Conservation (phyloP, 2,113 vertebrate species). For the Istiophorus platypterus region DNA sequence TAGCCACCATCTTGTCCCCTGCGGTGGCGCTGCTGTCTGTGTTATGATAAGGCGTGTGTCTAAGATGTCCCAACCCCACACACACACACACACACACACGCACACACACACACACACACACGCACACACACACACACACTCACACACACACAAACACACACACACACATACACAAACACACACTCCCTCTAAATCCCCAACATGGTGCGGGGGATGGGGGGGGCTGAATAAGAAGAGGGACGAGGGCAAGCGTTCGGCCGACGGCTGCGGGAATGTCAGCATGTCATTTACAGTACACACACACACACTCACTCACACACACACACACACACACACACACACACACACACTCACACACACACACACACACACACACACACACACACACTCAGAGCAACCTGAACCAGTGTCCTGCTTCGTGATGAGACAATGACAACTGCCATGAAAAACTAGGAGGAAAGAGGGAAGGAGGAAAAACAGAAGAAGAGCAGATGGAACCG, state of each 20-base stretch:
- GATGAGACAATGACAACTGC: slow-evolving; percentile 76
- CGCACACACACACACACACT: slow-evolving; percentile 30
- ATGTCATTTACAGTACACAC: slow-evolving; percentile 61
- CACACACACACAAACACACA: slow-evolving; percentile 32
- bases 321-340: slow-evolving; percentile 20
- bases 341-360: slow-evolving; percentile 14
- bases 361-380: slow-evolving; percentile 23
- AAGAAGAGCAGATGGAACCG: slow-evolving; percentile 38
- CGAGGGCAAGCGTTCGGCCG: slow-evolving; percentile 64
- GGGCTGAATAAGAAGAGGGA: slow-evolving; percentile 83
- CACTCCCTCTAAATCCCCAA: slow-evolving; percentile 65
- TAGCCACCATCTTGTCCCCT: slow-evolving; percentile 66
- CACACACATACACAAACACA: slow-evolving; percentile 33
- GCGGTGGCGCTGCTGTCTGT: slow-evolving; percentile 53
- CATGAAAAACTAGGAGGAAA: slow-evolving; percentile 30
- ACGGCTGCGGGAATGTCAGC: slow-evolving; percentile 65
- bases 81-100: slow-evolving; percentile 31
- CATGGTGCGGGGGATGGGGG: slow-evolving; percentile 55
- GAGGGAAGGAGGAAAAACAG: slow-evolving; percentile 31
- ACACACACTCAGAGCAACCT: slow-evolving; percentile 64
- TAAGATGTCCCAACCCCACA: slow-evolving; percentile 33
- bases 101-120: slow-evolving; percentile 30
- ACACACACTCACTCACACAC: no score
- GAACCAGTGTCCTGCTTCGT: slow-evolving; percentile 62
- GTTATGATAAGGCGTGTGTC: slow-evolving; percentile 80